Evolutionary conservation across 2,797 vertebrate genomes (phyloP).

Genomic region (Lepus oiostolus): DNA sequence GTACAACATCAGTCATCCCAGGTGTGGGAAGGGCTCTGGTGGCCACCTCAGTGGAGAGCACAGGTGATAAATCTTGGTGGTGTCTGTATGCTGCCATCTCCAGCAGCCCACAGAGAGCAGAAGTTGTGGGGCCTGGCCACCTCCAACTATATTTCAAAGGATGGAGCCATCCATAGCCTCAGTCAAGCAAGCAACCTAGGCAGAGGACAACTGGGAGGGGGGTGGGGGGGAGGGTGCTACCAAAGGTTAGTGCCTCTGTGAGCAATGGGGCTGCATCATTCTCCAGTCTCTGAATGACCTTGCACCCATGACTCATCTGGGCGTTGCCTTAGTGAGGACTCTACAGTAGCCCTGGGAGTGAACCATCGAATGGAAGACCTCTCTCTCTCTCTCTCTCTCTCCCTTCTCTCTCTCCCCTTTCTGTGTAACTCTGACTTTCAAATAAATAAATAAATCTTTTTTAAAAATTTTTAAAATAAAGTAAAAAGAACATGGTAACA

Average conservation of each 20-base stretch:
- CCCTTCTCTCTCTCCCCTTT: too few relatives aligned
- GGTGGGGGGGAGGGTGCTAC: background rate
- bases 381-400: too few relatives aligned
- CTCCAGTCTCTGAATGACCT: background rate
- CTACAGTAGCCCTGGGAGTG: background rate
- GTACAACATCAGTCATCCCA: background rate
- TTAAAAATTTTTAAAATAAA: too few relatives aligned
- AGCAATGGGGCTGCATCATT: background rate
- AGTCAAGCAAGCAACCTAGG: background rate
- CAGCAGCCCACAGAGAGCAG: background rate
- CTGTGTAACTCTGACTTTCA: too few relatives aligned
- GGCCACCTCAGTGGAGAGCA: background rate
- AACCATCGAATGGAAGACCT: background rate
- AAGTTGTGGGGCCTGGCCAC: background rate
- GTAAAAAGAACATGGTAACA: too few relatives aligned
- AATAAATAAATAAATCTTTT: too few relatives aligned
- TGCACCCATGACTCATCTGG: background rate
- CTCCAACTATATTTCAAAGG: background rate
- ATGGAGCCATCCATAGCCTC: background rate
- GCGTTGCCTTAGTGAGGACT: background rate
- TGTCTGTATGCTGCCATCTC: background rate
- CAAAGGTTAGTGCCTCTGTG: background rate
- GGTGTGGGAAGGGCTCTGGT: background rate
- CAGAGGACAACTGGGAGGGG: too few relatives aligned
- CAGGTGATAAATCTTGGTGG: background rate